Evolutionary conservation across 2,888 invertebrate species (phyloP).

Genomic region (Emmelina monodactyla): DNA sequence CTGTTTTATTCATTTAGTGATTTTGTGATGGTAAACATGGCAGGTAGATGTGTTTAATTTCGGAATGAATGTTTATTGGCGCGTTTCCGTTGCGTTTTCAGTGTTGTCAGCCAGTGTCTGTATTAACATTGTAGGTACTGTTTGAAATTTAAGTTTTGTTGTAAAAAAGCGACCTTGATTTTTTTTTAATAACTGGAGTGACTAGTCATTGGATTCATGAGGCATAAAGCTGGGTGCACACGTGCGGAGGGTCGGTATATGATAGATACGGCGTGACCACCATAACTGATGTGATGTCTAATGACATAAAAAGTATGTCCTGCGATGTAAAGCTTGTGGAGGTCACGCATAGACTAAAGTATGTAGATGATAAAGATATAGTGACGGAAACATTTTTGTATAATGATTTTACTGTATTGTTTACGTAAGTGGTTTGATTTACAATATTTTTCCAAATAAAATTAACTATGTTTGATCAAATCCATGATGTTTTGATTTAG

Average conservation of each 20-base stretch:
- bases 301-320: slow-evolving; percentile 65
- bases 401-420: too few species aligned
- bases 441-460: too few species aligned
- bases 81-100: slow-evolving; percentile 52
- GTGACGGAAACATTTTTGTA: too few species aligned
- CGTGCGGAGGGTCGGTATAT: slow-evolving; percentile 19
- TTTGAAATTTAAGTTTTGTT: slow-evolving; percentile 23
- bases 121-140: slow-evolving; percentile 23
- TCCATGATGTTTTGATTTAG: too few species aligned
- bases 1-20: slow-evolving; percentile 66
- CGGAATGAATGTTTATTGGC: slow-evolving; percentile 62
- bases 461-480: too few species aligned
- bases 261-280: slow-evolving; percentile 49
- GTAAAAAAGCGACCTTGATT: too few species aligned
- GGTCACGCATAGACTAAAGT: slow-evolving; percentile 31
- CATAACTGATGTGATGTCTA: slow-evolving; percentile 47
- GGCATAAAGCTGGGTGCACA: slow-evolving; percentile 17
- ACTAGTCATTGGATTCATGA: slow-evolving; percentile 12
- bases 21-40: slow-evolving; percentile 58
- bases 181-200: not conserved
- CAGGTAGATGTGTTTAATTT: slow-evolving; percentile 65
- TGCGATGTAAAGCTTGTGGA: slow-evolving; percentile 36
- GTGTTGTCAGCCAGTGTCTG: slow-evolving; percentile 24
- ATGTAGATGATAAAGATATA: too few species aligned
- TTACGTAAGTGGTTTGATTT: too few species aligned